Conservation (phyloP, 2,888 invertebrate genomes). For the Clanis bilineata region DNA sequence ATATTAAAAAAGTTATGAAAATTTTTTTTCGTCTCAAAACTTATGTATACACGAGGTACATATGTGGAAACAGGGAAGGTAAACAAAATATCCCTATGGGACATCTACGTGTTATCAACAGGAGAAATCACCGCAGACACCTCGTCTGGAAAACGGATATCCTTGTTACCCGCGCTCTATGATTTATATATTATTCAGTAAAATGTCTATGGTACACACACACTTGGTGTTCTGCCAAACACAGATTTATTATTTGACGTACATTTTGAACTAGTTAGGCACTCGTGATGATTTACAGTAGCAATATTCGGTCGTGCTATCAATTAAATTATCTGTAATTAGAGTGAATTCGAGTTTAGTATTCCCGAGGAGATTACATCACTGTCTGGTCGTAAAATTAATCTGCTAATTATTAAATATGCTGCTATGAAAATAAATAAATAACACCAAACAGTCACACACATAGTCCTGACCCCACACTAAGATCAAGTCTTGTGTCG, state of each 20-base stretch:
- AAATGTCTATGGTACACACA: not conserved
- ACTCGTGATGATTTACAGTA: not conserved
- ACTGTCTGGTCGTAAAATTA: not conserved
- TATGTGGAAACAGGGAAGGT: not conserved
- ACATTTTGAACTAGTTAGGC: not conserved
- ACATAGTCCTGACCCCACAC: too few species aligned
- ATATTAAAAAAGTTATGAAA: too few species aligned
- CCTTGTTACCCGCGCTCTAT: not conserved
- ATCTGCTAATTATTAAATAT: not conserved
- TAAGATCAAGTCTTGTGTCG: too few species aligned
- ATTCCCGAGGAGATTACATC: not conserved
- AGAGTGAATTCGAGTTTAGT: not conserved
- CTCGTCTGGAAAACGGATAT: not conserved
- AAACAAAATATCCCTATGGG: not conserved
- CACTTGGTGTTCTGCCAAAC: conserved; percentile 54
- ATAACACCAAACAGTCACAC: too few species aligned
- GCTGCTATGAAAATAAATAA: too few species aligned
- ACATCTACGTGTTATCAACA: not conserved
- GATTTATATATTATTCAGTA: not conserved
- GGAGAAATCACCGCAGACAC: not conserved
- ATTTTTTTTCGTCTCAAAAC: too few species aligned
- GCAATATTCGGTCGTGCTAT: not conserved
- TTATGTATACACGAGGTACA: too few species aligned
- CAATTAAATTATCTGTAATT: not conserved
- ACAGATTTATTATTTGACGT: conserved; percentile 63